Evolutionary conservation across 2,113 vertebrate species (phyloP).

Genomic region (Rynchops niger): DNA sequence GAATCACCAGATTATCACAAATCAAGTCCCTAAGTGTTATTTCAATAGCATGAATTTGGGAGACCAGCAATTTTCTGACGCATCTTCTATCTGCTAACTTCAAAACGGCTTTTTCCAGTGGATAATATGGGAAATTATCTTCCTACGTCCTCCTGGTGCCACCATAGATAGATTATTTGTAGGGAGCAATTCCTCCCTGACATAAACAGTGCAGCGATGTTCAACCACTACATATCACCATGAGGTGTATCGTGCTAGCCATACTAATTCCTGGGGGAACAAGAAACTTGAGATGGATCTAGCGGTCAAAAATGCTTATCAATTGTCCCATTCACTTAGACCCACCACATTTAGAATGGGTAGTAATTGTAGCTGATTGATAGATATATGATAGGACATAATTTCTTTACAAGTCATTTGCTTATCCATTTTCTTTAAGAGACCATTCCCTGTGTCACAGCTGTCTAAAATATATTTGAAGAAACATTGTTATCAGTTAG

Average conservation of each 20-base stretch:
- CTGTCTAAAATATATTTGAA: background rate
- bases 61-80: background rate
- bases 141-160: background rate
- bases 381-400: background rate
- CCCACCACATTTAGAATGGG: background rate
- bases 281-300: background rate
- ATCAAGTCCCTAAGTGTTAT: background rate
- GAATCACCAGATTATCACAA: constrained; percentile 18
- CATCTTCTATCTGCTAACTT: background rate
- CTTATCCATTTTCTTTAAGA: background rate
- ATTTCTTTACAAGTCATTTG: background rate
- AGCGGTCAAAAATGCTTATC: background rate
- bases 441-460: background rate
- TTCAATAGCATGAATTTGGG: background rate
- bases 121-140: background rate
- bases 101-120: background rate
- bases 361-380: background rate
- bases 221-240: background rate
- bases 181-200: background rate
- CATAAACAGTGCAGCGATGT: background rate
- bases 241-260: background rate
- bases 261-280: background rate
- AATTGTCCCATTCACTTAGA: background rate
- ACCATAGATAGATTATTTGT: background rate
- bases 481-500: background rate